These are phyloP conservation scores for Agrochola lychnidis DNA, from an alignment of 2,888 invertebrate species.

Conservation along the genomic window DNA sequence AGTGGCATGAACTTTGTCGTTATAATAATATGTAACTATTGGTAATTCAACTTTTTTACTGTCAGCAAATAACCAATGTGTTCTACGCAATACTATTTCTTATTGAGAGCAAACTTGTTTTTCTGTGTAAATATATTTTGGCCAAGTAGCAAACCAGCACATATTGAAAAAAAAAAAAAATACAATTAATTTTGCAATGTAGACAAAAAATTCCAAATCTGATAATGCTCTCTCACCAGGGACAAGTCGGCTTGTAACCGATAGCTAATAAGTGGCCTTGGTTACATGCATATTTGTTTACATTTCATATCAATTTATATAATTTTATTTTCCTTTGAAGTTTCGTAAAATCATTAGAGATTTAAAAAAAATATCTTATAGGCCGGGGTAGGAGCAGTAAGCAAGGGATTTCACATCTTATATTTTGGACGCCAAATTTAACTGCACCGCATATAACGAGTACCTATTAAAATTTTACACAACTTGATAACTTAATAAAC, in stretches of 20 bases:
- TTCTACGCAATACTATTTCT: constrained; percentile 72
- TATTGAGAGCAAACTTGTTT: constrained; percentile 79
- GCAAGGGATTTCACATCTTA: constrained; percentile 83
- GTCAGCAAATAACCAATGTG: constrained; percentile 70
- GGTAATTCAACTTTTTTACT: constrained; percentile 76
- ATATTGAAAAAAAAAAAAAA: constrained; percentile 72
- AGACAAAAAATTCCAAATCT: constrained; percentile 68
- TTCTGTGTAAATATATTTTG: constrained; percentile 72
- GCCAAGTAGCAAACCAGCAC: constrained; percentile 85
- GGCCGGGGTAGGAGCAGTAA: constrained; percentile 85
- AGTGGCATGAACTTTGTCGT: constrained; percentile 81
- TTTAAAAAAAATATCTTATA: constrained; percentile 77
- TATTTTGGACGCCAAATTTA: constrained; percentile 57
- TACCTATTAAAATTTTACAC: constrained; percentile 33
- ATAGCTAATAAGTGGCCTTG: constrained; percentile 82
- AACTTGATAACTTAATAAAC: constrained; percentile 29
- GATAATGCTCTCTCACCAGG: constrained; percentile 78
- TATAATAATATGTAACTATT: constrained; percentile 75
- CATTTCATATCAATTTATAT: constrained; percentile 79
- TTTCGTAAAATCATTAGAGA: constrained; percentile 84
- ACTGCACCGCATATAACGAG: constrained; percentile 52
- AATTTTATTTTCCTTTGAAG: constrained; percentile 76
- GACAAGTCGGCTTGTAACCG: constrained; percentile 88
- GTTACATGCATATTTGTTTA: constrained; percentile 89
- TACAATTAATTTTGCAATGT: constrained; percentile 74